phyloP scores from a whole-genome alignment of 1,140 invertebrate genomes.

The Drosophila kanapiae region DNA sequence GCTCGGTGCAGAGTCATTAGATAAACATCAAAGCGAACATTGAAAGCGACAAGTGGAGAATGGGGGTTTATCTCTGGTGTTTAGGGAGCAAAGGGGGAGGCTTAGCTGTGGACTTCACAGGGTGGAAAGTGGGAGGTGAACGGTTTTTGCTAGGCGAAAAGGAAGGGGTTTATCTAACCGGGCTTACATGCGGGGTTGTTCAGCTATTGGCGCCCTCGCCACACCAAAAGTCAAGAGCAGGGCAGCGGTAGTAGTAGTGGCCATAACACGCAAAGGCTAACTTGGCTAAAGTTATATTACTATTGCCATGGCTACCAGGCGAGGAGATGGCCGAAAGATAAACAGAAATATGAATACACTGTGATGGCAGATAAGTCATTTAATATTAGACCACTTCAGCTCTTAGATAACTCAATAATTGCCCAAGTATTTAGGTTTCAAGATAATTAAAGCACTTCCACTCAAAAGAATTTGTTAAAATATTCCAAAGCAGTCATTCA shows the following conservation, averaged over 20 bases:
- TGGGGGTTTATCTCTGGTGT: conserved; percentile 10
- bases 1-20: conserved; percentile 37
- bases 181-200: not conserved
- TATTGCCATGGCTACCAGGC: conserved; percentile 26
- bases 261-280: conserved; percentile 58
- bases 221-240: conserved; percentile 63
- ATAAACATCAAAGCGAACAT: conserved; percentile 51
- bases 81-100: conserved; percentile 1
- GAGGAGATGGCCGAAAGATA: conserved; percentile 20
- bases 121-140: not conserved
- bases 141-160: not conserved
- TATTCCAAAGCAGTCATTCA: too few relatives aligned
- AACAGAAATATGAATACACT: conserved; percentile 34
- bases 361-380: conserved; percentile 6
- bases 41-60: conserved; percentile 38
- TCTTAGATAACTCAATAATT: conserved; percentile 3
- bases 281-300: conserved; percentile 43
- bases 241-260: conserved; percentile 5
- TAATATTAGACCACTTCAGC: conserved; percentile 1
- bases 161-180: not conserved
- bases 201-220: conserved; percentile 11
- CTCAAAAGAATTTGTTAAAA: too few relatives aligned
- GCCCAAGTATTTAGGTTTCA: not conserved
- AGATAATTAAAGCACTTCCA: not conserved
- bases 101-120: not conserved